These are phyloP conservation scores for Chironomus riparius DNA, from an alignment of 2,888 invertebrate genomes.

Conservation along the genomic window DNA sequence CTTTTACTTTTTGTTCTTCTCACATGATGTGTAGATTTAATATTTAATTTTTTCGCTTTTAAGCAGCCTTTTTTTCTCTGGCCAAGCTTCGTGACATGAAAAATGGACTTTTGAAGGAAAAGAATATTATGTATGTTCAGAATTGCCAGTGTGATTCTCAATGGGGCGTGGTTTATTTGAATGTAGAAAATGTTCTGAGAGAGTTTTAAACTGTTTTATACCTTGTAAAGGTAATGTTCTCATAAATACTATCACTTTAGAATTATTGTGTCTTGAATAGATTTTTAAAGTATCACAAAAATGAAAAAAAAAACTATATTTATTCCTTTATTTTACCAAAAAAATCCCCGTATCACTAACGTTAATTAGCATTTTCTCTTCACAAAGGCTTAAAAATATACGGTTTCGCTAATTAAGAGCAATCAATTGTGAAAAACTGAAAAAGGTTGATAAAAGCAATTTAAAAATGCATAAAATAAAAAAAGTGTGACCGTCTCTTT, in stretches of 20 bases:
- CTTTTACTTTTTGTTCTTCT: background rate
- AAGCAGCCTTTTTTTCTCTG: background rate
- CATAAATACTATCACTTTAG: no score
- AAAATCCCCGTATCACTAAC: background rate
- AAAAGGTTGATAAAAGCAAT: background rate
- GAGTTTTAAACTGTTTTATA: background rate
- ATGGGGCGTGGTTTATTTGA: background rate
- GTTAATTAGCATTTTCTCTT: background rate
- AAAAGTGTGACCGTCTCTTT: background rate
- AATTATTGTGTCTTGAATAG: no score
- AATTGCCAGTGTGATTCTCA: background rate
- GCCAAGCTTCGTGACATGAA: background rate
- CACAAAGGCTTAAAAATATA: background rate
- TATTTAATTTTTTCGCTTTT: slow-evolving; percentile 17
- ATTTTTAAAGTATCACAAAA: background rate
- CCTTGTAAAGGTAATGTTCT: background rate
- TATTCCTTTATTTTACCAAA: no score
- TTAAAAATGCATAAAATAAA: background rate
- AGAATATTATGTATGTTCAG: background rate
- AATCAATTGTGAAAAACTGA: background rate
- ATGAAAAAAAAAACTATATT: background rate
- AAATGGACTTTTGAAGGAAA: slow-evolving; percentile 8
- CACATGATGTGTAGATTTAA: background rate
- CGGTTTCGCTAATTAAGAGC: background rate
- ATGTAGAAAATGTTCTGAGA: slow-evolving; percentile 16